phyloP scores from a whole-genome alignment of 2,113 vertebrate species.

The Callopanchax toddi region DNA sequence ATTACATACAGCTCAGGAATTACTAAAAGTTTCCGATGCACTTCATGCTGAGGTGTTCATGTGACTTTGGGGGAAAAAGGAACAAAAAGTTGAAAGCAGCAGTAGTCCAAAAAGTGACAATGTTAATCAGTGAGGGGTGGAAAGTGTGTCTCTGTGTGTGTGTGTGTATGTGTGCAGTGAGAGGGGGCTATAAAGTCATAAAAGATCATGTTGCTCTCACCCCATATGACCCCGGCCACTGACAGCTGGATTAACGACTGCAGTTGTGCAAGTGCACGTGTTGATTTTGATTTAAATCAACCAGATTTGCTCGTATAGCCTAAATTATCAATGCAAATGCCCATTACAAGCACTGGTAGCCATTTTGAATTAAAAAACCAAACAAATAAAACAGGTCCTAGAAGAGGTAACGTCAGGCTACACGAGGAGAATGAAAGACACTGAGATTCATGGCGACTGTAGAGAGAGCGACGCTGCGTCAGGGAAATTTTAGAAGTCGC shows the following conservation, averaged over 20 bases:
- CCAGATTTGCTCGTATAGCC: not conserved
- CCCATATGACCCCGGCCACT: constrained; percentile 53
- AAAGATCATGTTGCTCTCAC: constrained; percentile 65
- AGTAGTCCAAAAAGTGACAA: constrained; percentile 52
- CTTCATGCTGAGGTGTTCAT: not conserved
- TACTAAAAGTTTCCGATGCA: not conserved
- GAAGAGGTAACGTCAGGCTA: constrained; percentile 42
- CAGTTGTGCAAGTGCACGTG: constrained; percentile 10
- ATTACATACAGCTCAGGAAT: not conserved
- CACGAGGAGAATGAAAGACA: constrained; percentile 12
- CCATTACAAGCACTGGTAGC: constrained; percentile 23
- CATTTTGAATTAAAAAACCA: constrained; percentile 61
- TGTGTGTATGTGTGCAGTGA: constrained; percentile 16
- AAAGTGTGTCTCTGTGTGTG: constrained; percentile 1
- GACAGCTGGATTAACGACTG: constrained; percentile 29
- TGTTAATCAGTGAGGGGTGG: constrained; percentile 39
- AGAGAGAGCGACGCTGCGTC: constrained; percentile 42
- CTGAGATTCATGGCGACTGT: constrained; percentile 24
- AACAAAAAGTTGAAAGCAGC: constrained; percentile 44
- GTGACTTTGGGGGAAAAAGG: not conserved
- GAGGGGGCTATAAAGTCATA: constrained; percentile 32
- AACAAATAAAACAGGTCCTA: constrained; percentile 28
- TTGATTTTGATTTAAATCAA: constrained; percentile 1
- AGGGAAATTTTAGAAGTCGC: constrained; percentile 70
- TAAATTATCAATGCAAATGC: constrained; percentile 19